phyloP scores from a whole-genome alignment of 2,797 vertebrate genomes.

The Lagocephalus sceleratus region DNA sequence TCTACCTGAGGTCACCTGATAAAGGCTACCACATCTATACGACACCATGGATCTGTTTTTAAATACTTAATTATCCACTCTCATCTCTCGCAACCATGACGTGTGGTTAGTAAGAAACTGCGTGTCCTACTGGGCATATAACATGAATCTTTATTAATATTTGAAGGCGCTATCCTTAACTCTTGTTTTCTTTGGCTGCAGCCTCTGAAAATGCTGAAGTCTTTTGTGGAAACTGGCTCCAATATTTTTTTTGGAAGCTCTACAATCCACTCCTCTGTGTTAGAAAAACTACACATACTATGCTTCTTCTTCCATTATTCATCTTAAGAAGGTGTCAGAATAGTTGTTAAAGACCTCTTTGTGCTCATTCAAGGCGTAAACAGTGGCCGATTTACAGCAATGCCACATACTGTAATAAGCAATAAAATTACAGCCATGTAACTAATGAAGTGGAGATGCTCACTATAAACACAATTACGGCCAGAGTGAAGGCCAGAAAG shows the following conservation, averaged over 20 bases:
- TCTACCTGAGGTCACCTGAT: no score
- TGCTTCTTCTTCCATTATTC: constrained; percentile 27
- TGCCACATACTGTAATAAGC: constrained; percentile 28
- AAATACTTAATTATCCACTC: no score
- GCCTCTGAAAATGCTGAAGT: background rate
- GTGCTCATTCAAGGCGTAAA: constrained; percentile 31
- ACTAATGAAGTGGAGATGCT: constrained; percentile 23
- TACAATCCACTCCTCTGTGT: no score
- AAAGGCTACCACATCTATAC: no score
- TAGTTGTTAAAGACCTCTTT: constrained; percentile 32
- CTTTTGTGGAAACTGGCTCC: constrained; percentile 14
- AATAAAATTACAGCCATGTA: constrained; percentile 33
- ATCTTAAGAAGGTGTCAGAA: constrained; percentile 4
- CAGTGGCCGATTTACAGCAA: constrained; percentile 33
- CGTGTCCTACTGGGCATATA: no score
- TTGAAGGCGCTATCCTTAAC: no score
- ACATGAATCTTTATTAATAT: no score
- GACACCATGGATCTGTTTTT: no score
- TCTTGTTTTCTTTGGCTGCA: no score
- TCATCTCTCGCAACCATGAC: no score
- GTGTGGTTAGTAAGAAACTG: no score
- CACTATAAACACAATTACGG: constrained; percentile 30
- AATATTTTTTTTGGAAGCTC: constrained; percentile 7
- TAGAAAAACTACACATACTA: constrained; percentile 7
- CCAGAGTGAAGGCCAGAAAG: constrained; percentile 18